Evolutionary conservation across 2,797 vertebrate genomes (phyloP).

Genomic region (Oryzias sinensis): DNA sequence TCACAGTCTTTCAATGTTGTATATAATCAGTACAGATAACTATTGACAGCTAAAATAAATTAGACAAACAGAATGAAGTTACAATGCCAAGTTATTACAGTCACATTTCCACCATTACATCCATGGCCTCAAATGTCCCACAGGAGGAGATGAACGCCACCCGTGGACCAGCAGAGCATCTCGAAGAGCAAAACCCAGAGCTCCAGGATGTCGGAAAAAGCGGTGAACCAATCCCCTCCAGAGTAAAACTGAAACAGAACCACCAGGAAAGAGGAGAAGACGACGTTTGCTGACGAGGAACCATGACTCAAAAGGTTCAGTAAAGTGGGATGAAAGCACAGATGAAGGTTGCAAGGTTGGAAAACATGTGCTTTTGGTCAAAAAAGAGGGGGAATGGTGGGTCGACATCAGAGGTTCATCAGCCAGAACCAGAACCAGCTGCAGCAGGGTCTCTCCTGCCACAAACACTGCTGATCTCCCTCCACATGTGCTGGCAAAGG

Average conservation of each 20-base stretch:
- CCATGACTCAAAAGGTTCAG: slow-evolving; percentile 1
- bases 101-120: slow-evolving; percentile 35
- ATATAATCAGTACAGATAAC: slow-evolving; percentile 32
- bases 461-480: no score
- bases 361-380: slow-evolving; percentile 29
- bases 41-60: slow-evolving; percentile 83
- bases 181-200: slow-evolving; percentile 21
- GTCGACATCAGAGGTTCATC: slow-evolving; percentile 49
- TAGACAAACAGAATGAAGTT: slow-evolving; percentile 57
- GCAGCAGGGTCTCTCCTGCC: slow-evolving; percentile 22
- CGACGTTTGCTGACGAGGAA: slow-evolving; percentile 4
- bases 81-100: slow-evolving; percentile 39
- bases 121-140: slow-evolving; percentile 2
- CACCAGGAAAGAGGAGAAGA: slow-evolving; percentile 22
- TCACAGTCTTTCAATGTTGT: slow-evolving; percentile 70
- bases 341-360: slow-evolving; percentile 32
- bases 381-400: slow-evolving; percentile 12
- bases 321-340: slow-evolving; percentile 9
- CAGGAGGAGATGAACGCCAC: slow-evolving; percentile 22
- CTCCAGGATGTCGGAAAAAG: slow-evolving; percentile 2
- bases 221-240: slow-evolving; percentile 27
- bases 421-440: slow-evolving; percentile 18
- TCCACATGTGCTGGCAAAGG: slow-evolving; percentile 25
- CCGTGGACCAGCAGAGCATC: slow-evolving; percentile 50
- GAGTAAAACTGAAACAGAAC: slow-evolving; percentile 26